Evolutionary conservation across 2,113 vertebrate species (phyloP).

Genomic region (Polyodon spathula): DNA sequence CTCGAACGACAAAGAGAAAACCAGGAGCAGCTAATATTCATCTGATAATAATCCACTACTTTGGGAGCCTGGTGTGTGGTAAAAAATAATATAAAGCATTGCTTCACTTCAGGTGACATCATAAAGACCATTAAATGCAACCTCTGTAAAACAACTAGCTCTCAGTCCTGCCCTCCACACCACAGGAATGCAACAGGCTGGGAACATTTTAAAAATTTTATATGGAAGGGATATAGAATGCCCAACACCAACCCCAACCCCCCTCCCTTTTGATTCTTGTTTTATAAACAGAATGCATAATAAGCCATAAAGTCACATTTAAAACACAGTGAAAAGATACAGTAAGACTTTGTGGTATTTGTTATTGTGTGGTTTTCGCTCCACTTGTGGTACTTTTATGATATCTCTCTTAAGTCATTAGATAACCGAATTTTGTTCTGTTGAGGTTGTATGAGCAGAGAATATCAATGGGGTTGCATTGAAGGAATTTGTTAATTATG

Average conservation of each 20-base stretch:
- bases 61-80: constrained; percentile 4
- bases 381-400: constrained; percentile 8
- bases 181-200: constrained; percentile 19
- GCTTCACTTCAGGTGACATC: constrained; percentile 11
- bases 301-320: constrained; percentile 1
- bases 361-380: background rate
- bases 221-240: background rate
- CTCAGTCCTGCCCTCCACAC: constrained; percentile 12
- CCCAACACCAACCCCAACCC: no score
- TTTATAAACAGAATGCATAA: background rate
- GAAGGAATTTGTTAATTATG: constrained; percentile 5
- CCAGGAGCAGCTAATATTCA: background rate
- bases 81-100: constrained; percentile 3
- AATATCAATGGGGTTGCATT: constrained; percentile 3
- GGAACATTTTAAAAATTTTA: constrained; percentile 20
- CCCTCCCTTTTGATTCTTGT: background rate
- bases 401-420: background rate
- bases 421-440: background rate
- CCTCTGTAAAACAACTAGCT: constrained; percentile 8
- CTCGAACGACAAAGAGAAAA: constrained; percentile 1
- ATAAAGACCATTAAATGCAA: constrained; percentile 18
- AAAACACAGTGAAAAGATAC: background rate
- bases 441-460: constrained; percentile 1
- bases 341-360: constrained; percentile 7
- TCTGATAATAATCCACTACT: background rate